Conservation (phyloP, 2,888 invertebrate species). For the Dasysyrphus albostriatus region DNA sequence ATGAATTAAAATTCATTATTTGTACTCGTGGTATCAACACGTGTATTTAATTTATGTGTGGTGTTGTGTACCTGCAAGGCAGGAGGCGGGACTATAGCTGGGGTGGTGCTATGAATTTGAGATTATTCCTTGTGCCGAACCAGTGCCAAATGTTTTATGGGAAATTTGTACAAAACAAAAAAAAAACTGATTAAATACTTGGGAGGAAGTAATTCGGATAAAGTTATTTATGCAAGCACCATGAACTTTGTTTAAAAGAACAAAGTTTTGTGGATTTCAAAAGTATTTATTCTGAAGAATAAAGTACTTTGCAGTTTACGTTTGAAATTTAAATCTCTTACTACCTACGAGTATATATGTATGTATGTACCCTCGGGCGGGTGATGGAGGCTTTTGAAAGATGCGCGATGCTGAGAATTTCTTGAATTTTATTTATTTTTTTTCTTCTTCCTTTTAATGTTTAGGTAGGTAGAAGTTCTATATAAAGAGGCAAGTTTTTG, state of each 20-base stretch:
- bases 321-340: constrained; percentile 21
- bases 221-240: constrained; percentile 26
- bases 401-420: neutral
- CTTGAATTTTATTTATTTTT: constrained; percentile 3
- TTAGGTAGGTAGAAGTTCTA: neutral
- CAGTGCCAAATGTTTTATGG: neutral
- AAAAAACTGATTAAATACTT: constrained; percentile 23
- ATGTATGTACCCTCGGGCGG: too few relatives aligned
- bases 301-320: constrained; percentile 35
- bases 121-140: constrained; percentile 6
- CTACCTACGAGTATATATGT: neutral
- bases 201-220: neutral
- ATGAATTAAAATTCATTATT: constrained; percentile 33
- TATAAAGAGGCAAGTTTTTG: neutral
- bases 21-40: neutral
- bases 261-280: constrained; percentile 15
- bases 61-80: neutral
- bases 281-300: constrained; percentile 31
- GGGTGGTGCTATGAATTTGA: neutral
- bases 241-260: constrained; percentile 23
- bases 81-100: too few relatives aligned
- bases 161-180: neutral
- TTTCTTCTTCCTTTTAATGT: neutral
- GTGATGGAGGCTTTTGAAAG: constrained; percentile 1
- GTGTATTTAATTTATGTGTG: neutral